Conservation (phyloP, 2,888 invertebrate genomes). For the Oligia latruncula region DNA sequence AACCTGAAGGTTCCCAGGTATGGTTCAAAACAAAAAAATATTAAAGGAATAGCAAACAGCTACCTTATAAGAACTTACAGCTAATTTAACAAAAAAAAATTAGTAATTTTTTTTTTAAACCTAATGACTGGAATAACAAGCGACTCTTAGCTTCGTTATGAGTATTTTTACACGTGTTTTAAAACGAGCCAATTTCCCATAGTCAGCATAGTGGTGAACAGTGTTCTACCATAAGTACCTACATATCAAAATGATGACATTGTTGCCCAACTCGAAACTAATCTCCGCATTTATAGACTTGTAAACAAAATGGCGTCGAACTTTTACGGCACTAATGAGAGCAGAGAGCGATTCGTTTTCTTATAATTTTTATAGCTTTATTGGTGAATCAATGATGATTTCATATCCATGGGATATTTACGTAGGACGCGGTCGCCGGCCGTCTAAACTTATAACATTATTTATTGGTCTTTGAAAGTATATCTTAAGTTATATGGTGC, state of each 20-base stretch:
- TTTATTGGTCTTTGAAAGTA: constrained; percentile 12
- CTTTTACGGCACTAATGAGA: constrained; percentile 19
- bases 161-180: neutral
- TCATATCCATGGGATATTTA: constrained; percentile 11
- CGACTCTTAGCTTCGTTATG: neutral
- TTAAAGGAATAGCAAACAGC: too few species aligned
- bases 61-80: too few species aligned
- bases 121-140: too few species aligned
- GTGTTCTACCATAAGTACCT: too few species aligned
- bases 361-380: constrained; percentile 40
- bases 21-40: neutral
- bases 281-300: constrained; percentile 21
- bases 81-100: too few species aligned
- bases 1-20: neutral
- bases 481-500: too few species aligned
- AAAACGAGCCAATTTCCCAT: neutral
- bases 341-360: constrained; percentile 1
- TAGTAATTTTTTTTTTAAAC: too few species aligned
- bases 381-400: constrained; percentile 34
- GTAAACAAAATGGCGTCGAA: constrained; percentile 29
- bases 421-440: constrained; percentile 21
- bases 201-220: neutral
- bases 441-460: neutral
- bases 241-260: neutral
- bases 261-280: constrained; percentile 7